phyloP scores from a whole-genome alignment of 2,888 invertebrate species.

The Cephus runcator region DNA sequence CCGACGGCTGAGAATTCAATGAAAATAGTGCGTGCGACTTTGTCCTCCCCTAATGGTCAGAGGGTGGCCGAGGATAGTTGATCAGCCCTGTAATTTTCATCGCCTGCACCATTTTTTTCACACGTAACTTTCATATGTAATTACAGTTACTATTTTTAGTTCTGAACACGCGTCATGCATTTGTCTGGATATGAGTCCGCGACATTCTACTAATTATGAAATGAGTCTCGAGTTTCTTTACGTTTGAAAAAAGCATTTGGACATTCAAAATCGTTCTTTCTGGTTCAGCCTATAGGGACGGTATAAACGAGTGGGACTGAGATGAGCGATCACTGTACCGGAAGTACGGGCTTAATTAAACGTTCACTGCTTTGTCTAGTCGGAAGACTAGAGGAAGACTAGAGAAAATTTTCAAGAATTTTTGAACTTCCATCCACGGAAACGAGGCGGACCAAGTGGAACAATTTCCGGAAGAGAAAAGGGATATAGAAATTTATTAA shows the following conservation, averaged over 20 bases:
- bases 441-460: neutral
- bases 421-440: neutral
- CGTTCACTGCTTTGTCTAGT: neutral
- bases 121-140: neutral
- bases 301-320: neutral
- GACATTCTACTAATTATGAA: neutral
- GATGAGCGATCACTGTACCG: neutral
- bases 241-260: neutral
- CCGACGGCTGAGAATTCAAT: neutral
- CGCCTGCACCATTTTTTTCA: neutral
- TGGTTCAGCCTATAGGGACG: neutral
- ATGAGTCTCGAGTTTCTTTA: neutral
- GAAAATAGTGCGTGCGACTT: neutral
- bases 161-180: neutral
- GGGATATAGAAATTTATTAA: neutral
- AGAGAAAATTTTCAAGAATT: too few species aligned
- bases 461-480: neutral
- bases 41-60: neutral
- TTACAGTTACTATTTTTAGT: neutral
- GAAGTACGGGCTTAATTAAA: neutral
- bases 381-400: too few species aligned
- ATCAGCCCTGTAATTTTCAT: slow-evolving; percentile 1
- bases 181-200: neutral
- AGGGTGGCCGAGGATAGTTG: neutral
- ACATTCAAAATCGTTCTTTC: neutral